These are phyloP conservation scores for Uloborus plumipes DNA, from an alignment of 2,888 invertebrate species.

Conservation along the genomic window DNA sequence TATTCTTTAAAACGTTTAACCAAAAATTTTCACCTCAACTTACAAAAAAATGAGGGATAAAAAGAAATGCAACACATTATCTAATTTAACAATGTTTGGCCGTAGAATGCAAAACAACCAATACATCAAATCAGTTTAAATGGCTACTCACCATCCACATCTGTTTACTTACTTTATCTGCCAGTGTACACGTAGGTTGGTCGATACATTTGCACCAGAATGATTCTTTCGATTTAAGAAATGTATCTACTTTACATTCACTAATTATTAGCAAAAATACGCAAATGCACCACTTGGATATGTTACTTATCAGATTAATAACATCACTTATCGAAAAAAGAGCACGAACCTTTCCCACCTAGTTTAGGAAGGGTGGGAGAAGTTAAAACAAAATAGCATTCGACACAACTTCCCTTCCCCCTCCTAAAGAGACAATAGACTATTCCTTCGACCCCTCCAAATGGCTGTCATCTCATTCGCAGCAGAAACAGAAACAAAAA, in stretches of 20 bases:
- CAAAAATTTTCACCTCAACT: too few species aligned
- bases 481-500: too few species aligned
- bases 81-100: conserved; percentile 17
- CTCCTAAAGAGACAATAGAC: conserved; percentile 53
- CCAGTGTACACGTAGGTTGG: conserved; percentile 64
- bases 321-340: conserved; percentile 41
- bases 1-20: too few species aligned
- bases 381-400: conserved; percentile 42
- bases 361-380: conserved; percentile 54
- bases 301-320: conserved; percentile 40
- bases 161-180: conserved; percentile 65
- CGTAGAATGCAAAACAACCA: conserved; percentile 38
- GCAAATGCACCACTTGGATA: conserved; percentile 44
- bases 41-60: too few species aligned
- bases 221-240: conserved; percentile 25
- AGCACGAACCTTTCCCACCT: conserved; percentile 54
- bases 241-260: conserved; percentile 18
- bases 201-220: conserved; percentile 57
- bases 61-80: too few species aligned
- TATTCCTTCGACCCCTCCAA: conserved; percentile 56
- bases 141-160: conserved; percentile 64
- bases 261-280: conserved; percentile 33
- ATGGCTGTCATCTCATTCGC: neutral
- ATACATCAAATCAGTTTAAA: conserved; percentile 57
- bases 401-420: conserved; percentile 34